Evolutionary conservation across 2,113 vertebrate genomes (phyloP).

Genomic region (Crotalus helleri): DNA sequence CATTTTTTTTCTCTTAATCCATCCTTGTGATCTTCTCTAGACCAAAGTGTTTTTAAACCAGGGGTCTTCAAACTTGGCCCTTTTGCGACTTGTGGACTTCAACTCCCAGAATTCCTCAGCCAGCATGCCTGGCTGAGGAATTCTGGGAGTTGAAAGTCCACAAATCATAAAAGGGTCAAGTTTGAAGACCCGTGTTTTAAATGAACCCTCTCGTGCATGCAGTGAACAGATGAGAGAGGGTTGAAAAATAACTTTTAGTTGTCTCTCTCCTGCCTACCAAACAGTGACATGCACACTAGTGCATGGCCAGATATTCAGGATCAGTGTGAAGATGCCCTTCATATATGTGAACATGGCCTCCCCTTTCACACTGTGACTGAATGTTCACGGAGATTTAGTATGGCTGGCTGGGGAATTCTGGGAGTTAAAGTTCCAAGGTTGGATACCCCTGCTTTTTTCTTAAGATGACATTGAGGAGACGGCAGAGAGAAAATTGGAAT

Average conservation of each 20-base stretch:
- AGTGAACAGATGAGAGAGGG: neutral
- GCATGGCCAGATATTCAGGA: neutral
- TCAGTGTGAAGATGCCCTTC: neutral
- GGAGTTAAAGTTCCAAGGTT: neutral
- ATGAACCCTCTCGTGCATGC: neutral
- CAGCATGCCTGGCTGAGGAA: too few species aligned
- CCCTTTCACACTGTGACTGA: neutral
- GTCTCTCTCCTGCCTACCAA: neutral
- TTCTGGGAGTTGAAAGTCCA: too few species aligned
- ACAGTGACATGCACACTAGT: neutral
- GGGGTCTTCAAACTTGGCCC: too few species aligned
- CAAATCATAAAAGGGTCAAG: too few species aligned
- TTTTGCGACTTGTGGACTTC: too few species aligned
- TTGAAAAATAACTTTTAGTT: neutral
- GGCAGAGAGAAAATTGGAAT: neutral
- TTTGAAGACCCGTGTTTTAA: neutral
- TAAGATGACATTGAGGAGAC: neutral
- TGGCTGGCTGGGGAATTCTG: neutral
- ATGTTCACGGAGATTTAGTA: neutral
- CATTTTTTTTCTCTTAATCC: neutral
- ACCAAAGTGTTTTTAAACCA: neutral
- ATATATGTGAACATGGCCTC: neutral
- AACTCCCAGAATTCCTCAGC: too few species aligned
- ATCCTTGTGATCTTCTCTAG: neutral
- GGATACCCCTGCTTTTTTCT: neutral